These are phyloP conservation scores for Diarsia mendica DNA, from an alignment of 2,888 invertebrate species.

Conservation along the genomic window DNA sequence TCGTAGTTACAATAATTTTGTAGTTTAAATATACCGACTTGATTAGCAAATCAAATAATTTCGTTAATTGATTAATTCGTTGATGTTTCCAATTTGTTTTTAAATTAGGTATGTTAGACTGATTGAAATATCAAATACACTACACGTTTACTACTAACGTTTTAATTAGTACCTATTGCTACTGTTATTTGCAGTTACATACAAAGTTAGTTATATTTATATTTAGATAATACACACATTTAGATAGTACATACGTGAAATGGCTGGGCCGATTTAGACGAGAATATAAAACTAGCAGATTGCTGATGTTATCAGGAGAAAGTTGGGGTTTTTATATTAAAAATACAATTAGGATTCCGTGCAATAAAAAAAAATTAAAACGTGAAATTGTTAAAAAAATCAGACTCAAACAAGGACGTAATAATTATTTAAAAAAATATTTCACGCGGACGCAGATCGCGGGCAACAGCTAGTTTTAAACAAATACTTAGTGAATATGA, in stretches of 20 bases:
- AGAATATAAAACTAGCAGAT: too few relatives aligned
- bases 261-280: too few relatives aligned
- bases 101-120: neutral
- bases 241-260: neutral
- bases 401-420: too few relatives aligned
- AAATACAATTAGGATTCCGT: too few relatives aligned
- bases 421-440: too few relatives aligned
- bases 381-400: too few relatives aligned
- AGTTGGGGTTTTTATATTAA: too few relatives aligned
- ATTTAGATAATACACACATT: neutral
- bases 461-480: too few relatives aligned
- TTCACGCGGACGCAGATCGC: too few relatives aligned
- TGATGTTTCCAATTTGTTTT: conserved; percentile 13
- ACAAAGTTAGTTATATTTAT: neutral
- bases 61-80: neutral
- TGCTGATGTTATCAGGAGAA: too few relatives aligned
- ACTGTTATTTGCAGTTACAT: neutral
- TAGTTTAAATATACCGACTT: neutral
- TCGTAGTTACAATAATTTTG: conserved; percentile 5
- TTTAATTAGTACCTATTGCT: conserved; percentile 3
- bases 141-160: conserved; percentile 5
- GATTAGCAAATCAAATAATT: neutral
- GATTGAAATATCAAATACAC: neutral
- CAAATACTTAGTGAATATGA: neutral
- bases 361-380: too few relatives aligned